phyloP scores from a whole-genome alignment of 2,797 vertebrate genomes.

The Sebastes wilsoni region DNA sequence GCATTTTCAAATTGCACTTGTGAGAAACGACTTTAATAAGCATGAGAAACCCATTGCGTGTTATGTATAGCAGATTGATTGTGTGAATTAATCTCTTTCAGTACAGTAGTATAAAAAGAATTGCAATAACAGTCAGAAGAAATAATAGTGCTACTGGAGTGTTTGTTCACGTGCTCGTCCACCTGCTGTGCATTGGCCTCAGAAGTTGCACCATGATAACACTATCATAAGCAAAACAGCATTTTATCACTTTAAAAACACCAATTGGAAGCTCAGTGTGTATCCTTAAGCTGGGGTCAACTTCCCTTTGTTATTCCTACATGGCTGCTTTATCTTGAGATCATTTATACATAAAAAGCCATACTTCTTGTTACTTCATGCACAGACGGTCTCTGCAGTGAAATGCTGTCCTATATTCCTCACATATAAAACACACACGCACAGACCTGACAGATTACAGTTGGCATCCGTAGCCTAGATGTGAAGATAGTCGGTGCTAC shows the following conservation, averaged over 20 bases:
- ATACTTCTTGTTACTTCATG: background rate
- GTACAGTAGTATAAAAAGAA: background rate
- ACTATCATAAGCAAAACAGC: slow-evolving; percentile 15
- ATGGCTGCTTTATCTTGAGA: slow-evolving; percentile 27
- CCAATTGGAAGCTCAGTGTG: background rate
- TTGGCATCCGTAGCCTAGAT: slow-evolving; percentile 55
- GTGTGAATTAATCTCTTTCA: background rate
- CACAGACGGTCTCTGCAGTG: background rate
- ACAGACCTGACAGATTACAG: slow-evolving; percentile 45
- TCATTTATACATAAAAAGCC: slow-evolving; percentile 22
- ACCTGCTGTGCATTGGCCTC: background rate
- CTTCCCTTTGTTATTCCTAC: slow-evolving; percentile 19
- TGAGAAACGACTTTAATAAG: too few relatives aligned
- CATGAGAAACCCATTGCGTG: background rate
- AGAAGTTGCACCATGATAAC: background rate
- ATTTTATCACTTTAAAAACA: slow-evolving; percentile 36
- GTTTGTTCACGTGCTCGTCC: background rate
- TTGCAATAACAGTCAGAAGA: background rate
- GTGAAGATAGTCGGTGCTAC: slow-evolving; percentile 30
- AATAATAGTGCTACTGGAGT: background rate
- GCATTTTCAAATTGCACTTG: too few relatives aligned
- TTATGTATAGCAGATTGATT: background rate
- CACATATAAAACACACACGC: background rate
- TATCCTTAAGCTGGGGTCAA: slow-evolving; percentile 24
- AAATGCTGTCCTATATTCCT: slow-evolving; percentile 26